phyloP scores from a whole-genome alignment of 2,888 invertebrate genomes.

The Molanna angustata region DNA sequence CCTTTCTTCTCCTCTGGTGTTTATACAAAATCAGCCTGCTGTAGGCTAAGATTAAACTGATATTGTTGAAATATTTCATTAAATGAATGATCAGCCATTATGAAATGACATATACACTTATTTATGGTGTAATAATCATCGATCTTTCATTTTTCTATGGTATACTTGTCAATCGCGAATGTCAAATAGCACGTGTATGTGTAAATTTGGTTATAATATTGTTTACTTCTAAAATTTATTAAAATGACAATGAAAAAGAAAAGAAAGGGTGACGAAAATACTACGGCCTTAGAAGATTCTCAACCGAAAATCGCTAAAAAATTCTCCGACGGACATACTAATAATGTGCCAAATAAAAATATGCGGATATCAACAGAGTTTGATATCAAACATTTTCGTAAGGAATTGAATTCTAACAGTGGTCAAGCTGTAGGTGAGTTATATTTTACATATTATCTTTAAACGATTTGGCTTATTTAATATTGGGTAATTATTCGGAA shows the following conservation, averaged over 20 bases:
- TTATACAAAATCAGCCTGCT: too few species aligned
- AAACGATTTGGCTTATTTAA: background rate
- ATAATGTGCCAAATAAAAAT: constrained; percentile 24
- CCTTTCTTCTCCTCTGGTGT: too few species aligned
- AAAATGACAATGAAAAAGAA: background rate
- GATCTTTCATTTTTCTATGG: too few species aligned
- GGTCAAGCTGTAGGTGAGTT: constrained; percentile 57
- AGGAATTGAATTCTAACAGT: constrained; percentile 50
- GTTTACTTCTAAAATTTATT: too few species aligned
- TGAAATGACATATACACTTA: too few species aligned
- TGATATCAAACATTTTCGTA: constrained; percentile 59
- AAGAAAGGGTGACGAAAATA: background rate
- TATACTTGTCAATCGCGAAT: too few species aligned
- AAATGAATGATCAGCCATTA: too few species aligned
- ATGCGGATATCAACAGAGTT: constrained; percentile 43
- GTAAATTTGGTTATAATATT: too few species aligned
- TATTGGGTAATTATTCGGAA: background rate
- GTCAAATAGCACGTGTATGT: too few species aligned
- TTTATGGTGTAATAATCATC: too few species aligned
- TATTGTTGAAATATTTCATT: too few species aligned
- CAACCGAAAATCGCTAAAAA: background rate
- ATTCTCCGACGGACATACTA: background rate
- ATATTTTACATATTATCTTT: background rate
- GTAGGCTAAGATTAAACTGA: too few species aligned
- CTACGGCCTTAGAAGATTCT: background rate